Conservation (phyloP, 2,888 invertebrate genomes). For the Himalopsyche anomala region DNA sequence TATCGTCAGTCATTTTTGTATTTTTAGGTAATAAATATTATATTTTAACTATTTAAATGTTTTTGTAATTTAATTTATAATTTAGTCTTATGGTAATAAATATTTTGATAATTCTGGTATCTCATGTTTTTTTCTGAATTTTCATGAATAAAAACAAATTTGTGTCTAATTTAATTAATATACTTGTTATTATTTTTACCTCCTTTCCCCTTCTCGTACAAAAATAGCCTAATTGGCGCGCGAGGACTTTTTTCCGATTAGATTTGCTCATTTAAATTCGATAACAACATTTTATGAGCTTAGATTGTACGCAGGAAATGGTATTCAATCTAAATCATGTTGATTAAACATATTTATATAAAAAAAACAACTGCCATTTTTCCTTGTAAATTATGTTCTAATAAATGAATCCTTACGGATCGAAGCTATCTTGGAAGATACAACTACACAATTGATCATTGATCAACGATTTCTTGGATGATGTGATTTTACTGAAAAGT, state of each 20-base stretch:
- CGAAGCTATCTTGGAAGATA: too few relatives aligned
- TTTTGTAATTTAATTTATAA: slow-evolving; percentile 66
- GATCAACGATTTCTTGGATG: too few relatives aligned
- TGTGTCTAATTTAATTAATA: slow-evolving; percentile 60
- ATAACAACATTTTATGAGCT: not conserved
- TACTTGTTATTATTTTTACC: slow-evolving; percentile 19
- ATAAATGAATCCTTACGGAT: too few relatives aligned
- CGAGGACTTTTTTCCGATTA: not conserved
- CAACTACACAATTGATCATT: too few relatives aligned
- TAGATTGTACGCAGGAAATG: not conserved
- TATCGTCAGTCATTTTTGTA: slow-evolving; percentile 65
- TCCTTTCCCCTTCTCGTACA: not conserved
- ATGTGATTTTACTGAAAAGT: too few relatives aligned
- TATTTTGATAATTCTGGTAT: slow-evolving; percentile 64
- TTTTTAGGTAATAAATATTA: slow-evolving; percentile 64
- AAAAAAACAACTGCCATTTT: too few relatives aligned
- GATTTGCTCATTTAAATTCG: not conserved
- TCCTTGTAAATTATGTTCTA: too few relatives aligned
- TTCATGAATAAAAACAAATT: slow-evolving; percentile 65
- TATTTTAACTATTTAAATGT: slow-evolving; percentile 65
- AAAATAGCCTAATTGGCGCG: not conserved
- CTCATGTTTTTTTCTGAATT: slow-evolving; percentile 65
- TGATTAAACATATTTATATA: not conserved
- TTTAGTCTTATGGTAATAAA: slow-evolving; percentile 61
- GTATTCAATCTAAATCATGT: not conserved